Base-by-base conservation (phyloP, 2,797 vertebrate genomes). In the Dallia pectoralis region DNA sequence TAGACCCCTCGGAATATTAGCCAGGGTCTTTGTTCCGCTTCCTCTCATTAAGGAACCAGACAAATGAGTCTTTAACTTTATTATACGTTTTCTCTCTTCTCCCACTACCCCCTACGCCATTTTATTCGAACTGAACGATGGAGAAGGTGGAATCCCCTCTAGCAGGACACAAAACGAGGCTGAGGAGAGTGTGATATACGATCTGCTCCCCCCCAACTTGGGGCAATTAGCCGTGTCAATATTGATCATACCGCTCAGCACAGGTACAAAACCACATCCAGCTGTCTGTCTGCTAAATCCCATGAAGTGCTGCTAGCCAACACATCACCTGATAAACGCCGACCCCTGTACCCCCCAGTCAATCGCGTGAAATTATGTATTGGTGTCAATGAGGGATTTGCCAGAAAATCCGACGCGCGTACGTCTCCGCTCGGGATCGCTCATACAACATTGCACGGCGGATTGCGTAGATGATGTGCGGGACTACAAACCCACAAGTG, bases 1-100 rank as follows among this genome's bases (percentile, higher is more conserved):
- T 96, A 97, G 94, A 91, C 94, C 95, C 94, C 83, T 94, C 90
- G 94, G 94, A 97, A 95, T 93, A 96, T 95, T 96, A 96, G 93
- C 86, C 87, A 77, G 86, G 85, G 88, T 93, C 91, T 94, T 89
- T 91, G 89, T 91, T 90, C 89, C 94, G 93, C 94, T 95, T 93
- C 92, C 93, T 93, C 94, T 96, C 92, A 95, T 97, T 95, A 96
- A 91, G 87, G 93, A 93, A 92, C 88, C 90, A 93, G 92, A 93
- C 91, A 95, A 93, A 94, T 92, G 76, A 92, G 85, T 93, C 81
- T 73, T 91, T 94, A 93, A 92, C 94, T 92, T 85, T 86, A 87
- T 86, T 88, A 85, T 88, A 88, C 81, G 71, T 89, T 76, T 70
- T 69, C 61, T 71, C 70, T 69, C 61, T 62, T 30, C 59, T 62